Base-by-base conservation (phyloP, 2,113 vertebrate species). In the Empidonax alnorum region DNA sequence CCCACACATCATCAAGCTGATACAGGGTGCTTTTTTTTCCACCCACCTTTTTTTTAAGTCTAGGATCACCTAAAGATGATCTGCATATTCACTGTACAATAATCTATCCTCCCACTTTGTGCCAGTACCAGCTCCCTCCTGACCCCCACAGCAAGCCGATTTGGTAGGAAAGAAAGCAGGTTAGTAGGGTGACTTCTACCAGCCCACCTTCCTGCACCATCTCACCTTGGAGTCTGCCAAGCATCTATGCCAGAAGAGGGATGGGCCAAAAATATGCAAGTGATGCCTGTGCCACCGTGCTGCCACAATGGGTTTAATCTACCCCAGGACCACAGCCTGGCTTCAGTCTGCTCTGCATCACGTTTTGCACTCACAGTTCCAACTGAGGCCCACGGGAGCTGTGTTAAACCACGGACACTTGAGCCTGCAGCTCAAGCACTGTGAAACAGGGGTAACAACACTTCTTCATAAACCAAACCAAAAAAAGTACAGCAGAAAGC, bases 351-450 rank as follows among this genome's bases (percentile, higher is more conserved):
- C 65, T 39, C 44, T 27, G 47, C 0, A 0, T 9, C n/a, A 12
- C 0, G 16, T 6, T 28, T 15, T n/a, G 58, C 46, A 24, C 65
- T 59, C 69, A 49, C 18, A 69, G 61, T 37, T 59, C 37, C 84
- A 78, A 1, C 8, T 2, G 42, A 55, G 55, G 9, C 33, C 53
- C 46, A 59, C 3, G 0, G 7, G 30, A 78, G 55, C 59, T 9
- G 6, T 5, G 28, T 49, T 55, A 39, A 81, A 37, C 69, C 41
- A 33, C 0, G 0, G 37, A 47, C 16, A 25, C 41, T 9, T 2
- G 0, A 61, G 84, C 27, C 50, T 52, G 55, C 33, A 59, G 55
- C 85, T 82, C 69, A 53, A 49, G 15, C 25, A 15, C 52, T 4
- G 2, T 15, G 20, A 39, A 47, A 47, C 7, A 37, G 8, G 7